Base-by-base conservation (phyloP, 2,888 invertebrate genomes). In the Drosophila limbata region DNA sequence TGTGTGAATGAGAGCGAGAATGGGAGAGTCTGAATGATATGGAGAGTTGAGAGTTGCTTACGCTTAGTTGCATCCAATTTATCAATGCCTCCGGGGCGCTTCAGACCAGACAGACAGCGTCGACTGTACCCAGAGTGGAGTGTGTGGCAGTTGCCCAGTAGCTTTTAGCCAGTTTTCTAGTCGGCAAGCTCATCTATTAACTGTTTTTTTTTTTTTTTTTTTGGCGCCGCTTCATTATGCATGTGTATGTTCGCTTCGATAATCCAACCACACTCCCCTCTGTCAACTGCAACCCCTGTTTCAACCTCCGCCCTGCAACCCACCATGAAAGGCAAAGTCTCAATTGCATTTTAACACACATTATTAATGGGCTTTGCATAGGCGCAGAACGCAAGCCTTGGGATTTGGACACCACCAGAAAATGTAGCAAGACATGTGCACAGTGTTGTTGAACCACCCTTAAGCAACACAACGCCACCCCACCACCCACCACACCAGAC, bases 361-460 rank as follows among this genome's bases (percentile, higher is more conserved):
- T 82, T 84, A 84, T 81, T 82, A 77, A 84, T 80, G 77, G 78
- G 63, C 66, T 78, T 78, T 82, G 75, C 82, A 74, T 81, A 73
- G 64, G 62, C 65, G 8, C 44, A 50, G 48, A 50, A 45, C 60
- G 8, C 50, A 69, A 62, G 62, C 52, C 28, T 21, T 35, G 67
- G 68, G 77, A 76, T 76, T 76, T 68, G 73, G 73, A 39, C 44
- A 63, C 53, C 51, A 51, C 47, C 56, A 47, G 15, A 28, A 39
- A 53, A 53, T 40, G 28, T 25, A 28, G 25, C 57, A 52, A n/a
- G 42, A 39, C 53, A 53, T 51, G 44, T 51, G 35, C 13, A 37
- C 8, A 52, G 31, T 51, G 44, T 35, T 53, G 17, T 40, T 53
- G 17, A 57, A 56, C 69, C 73, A 74, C 73, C 73, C 74, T 17